Conservation (phyloP, 2,888 invertebrate genomes). For the Nowickia ferox region DNA sequence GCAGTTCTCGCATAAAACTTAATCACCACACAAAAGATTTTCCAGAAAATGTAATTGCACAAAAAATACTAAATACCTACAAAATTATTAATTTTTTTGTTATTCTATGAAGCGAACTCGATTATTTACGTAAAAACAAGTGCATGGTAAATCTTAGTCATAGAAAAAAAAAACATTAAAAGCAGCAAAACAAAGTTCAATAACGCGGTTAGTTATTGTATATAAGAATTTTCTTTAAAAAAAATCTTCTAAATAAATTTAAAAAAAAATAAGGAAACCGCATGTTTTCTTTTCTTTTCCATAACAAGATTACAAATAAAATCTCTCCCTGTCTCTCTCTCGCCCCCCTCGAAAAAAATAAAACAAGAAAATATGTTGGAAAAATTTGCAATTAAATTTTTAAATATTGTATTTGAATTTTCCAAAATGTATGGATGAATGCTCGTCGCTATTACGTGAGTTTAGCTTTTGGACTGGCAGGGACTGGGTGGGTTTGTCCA, state of each 20-base stretch:
- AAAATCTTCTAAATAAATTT: neutral
- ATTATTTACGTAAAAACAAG: constrained; percentile 19
- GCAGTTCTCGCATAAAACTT: neutral
- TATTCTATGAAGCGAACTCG: neutral
- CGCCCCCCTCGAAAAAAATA: neutral
- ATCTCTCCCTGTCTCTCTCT: neutral
- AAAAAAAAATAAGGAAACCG: neutral
- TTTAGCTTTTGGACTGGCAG: neutral
- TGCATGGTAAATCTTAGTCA: neutral
- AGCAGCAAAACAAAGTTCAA: constrained; percentile 40
- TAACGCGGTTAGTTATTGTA: constrained; percentile 30
- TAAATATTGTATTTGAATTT: neutral
- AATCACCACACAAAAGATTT: neutral
- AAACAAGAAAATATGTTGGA: neutral
- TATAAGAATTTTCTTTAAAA: neutral
- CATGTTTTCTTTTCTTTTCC: constrained; percentile 18
- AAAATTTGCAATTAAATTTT: constrained; percentile 11
- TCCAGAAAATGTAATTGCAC: neutral
- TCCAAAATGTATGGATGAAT: neutral
- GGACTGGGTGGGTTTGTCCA: neutral
- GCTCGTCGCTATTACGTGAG: neutral
- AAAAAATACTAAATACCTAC: neutral
- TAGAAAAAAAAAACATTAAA: constrained; percentile 9
- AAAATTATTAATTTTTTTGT: neutral
- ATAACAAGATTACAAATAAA: constrained; percentile 3